Conservation (phyloP, 2,888 invertebrate genomes). For the Plebejus anna region DNA sequence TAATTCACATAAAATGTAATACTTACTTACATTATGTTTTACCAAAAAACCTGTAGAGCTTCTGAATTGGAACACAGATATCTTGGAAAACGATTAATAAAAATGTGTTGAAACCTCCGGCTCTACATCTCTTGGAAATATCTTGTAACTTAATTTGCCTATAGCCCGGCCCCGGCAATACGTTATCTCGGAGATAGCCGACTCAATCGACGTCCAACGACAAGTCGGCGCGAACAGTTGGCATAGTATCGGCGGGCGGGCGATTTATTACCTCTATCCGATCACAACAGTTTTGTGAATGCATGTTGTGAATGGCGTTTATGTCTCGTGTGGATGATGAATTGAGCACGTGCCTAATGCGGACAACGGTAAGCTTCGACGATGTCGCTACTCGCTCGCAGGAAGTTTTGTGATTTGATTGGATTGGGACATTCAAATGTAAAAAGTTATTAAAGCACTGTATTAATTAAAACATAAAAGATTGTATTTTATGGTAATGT, state of each 20-base stretch:
- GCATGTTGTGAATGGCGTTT: slow-evolving; percentile 41
- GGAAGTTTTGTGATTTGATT: background rate
- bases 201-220: slow-evolving; percentile 14
- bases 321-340: slow-evolving; percentile 25
- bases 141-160: slow-evolving; percentile 11
- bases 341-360: slow-evolving; percentile 10
- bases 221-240: slow-evolving; percentile 58
- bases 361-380: slow-evolving; percentile 8
- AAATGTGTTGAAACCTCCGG: background rate
- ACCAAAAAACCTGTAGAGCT: background rate
- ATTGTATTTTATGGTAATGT: too few relatives aligned
- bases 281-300: slow-evolving; percentile 50
- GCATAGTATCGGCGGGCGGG: slow-evolving; percentile 44
- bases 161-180: background rate
- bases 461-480: too few relatives aligned
- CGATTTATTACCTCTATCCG: slow-evolving; percentile 57
- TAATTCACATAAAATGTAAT: too few relatives aligned
- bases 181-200: slow-evolving; percentile 21
- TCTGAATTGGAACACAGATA: background rate
- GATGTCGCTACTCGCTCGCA: background rate
- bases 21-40: background rate
- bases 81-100: background rate
- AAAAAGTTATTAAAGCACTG: too few relatives aligned
- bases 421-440: background rate
- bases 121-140: slow-evolving; percentile 8